Conservation (phyloP, 2,888 invertebrate species). For the Acrobasis repandana region DNA sequence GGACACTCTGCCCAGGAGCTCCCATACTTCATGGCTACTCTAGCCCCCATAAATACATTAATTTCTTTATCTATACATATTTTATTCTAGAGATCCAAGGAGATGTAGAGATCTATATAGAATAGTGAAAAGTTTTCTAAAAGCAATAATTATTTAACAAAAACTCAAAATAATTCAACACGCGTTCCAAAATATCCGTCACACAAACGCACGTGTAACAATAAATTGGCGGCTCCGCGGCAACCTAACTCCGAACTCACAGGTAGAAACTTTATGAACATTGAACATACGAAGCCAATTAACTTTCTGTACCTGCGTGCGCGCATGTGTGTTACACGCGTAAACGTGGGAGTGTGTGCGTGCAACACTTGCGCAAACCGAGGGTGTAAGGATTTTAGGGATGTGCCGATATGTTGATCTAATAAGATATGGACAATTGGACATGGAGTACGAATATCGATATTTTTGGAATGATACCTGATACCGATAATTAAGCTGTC, state of each 20-base stretch:
- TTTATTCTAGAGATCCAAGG: too few species aligned
- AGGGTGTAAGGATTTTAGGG: slow-evolving; percentile 44
- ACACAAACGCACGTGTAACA: slow-evolving; percentile 30
- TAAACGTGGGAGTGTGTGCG: slow-evolving; percentile 35
- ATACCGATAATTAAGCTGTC: not conserved
- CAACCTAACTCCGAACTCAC: slow-evolving; percentile 50
- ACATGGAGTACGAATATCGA: not conserved
- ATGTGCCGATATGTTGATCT: not conserved
- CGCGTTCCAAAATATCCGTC: slow-evolving; percentile 10
- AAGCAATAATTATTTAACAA: too few species aligned
- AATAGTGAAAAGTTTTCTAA: too few species aligned
- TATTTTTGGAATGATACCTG: not conserved
- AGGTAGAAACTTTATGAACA: slow-evolving; percentile 73
- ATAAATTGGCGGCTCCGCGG: slow-evolving; percentile 39
- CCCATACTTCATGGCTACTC: too few species aligned
- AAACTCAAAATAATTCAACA: too few species aligned
- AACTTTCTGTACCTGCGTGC: slow-evolving; percentile 75
- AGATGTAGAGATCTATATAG: too few species aligned
- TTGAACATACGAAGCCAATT: slow-evolving; percentile 81
- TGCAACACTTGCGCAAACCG: slow-evolving; percentile 71
- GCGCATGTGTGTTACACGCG: slow-evolving; percentile 47
- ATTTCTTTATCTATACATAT: too few species aligned
- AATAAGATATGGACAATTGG: too few species aligned
- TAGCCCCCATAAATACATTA: too few species aligned
- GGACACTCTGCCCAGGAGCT: too few species aligned